These are phyloP conservation scores for Petrolisthes cinctipes DNA, from an alignment of 2,888 invertebrate genomes.

Conservation along the genomic window DNA sequence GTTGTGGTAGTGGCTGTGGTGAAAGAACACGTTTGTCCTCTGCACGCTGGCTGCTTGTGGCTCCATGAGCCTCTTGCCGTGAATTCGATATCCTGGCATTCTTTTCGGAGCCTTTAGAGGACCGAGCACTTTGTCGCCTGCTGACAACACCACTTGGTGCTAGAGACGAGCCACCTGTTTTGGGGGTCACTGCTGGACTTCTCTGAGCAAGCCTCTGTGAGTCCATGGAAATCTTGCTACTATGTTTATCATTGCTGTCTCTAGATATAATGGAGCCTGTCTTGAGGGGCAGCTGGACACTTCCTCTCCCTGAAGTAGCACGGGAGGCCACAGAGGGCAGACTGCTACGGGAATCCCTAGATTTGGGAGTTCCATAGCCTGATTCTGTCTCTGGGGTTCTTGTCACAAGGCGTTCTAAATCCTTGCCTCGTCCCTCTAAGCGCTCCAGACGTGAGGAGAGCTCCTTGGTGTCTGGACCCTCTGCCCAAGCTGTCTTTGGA, in stretches of 20 bases:
- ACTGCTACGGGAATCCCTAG: slow-evolving; percentile 31
- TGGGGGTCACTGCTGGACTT: slow-evolving; percentile 28
- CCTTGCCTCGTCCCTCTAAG: slow-evolving; percentile 35
- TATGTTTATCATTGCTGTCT: slow-evolving; percentile 6
- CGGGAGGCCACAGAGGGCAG: slow-evolving; percentile 49
- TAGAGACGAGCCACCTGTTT: background rate
- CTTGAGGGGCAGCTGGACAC: slow-evolving; percentile 30
- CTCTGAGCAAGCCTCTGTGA: slow-evolving; percentile 39
- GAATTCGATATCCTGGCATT: background rate
- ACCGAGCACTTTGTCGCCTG: slow-evolving; percentile 4
- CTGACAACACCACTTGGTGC: background rate
- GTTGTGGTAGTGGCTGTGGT: background rate
- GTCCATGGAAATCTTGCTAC: slow-evolving; percentile 48
- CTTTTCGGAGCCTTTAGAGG: slow-evolving; percentile 13
- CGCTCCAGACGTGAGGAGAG: slow-evolving; percentile 43
- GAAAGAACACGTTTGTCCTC: slow-evolving; percentile 2
- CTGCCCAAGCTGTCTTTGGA: slow-evolving; percentile 58
- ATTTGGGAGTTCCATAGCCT: slow-evolving; percentile 60
- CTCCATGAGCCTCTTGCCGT: background rate
- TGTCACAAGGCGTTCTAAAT: background rate
- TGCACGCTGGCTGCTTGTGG: slow-evolving; percentile 2
- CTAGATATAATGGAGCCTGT: background rate
- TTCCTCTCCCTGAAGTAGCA: slow-evolving; percentile 36
- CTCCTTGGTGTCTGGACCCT: slow-evolving; percentile 58
- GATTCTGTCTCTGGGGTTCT: slow-evolving; percentile 49